Percentiles rank a stretch among this genome's conserved stretches.
These are phyloP conservation scores for Mionectes macconnelli DNA, from an alignment of 2,113 vertebrate species.

Conservation along the genomic window DNA sequence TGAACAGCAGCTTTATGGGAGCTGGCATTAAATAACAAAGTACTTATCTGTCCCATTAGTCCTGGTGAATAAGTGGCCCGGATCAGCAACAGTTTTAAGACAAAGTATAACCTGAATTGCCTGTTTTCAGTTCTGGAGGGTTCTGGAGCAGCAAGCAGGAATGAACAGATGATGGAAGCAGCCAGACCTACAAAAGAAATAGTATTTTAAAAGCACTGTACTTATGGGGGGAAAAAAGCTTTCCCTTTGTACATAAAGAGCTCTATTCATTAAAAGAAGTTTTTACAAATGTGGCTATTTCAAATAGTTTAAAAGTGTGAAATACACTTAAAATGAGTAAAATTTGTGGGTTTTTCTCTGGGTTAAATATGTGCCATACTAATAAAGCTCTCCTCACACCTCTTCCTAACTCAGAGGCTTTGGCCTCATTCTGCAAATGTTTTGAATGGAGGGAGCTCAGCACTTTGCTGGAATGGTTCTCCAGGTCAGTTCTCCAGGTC, in stretches of 20 bases:
- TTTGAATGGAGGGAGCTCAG: conserved; percentile 33
- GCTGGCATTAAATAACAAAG: not conserved
- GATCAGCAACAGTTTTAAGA: conserved; percentile 2
- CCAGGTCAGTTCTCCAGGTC: not conserved
- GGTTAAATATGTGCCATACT: conserved; percentile 46
- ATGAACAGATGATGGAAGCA: conserved; percentile 66
- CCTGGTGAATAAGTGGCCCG: not conserved
- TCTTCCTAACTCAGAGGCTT: not conserved
- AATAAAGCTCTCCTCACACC: conserved; percentile 59
- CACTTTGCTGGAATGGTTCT: not conserved
- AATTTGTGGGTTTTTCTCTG: conserved; percentile 46
- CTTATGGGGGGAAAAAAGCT: not conserved
- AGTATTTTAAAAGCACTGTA: conserved; percentile 34
- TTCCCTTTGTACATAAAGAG: conserved; percentile 65
- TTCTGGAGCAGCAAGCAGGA: conserved; percentile 55
- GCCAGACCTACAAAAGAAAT: conserved; percentile 68
- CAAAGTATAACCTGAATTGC: not conserved
- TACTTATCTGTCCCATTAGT: conserved; percentile 36
- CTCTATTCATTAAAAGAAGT: conserved; percentile 57
- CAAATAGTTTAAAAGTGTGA: conserved; percentile 53
- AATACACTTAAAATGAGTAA: conserved; percentile 59
- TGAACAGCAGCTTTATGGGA: not conserved
- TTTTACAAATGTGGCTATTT: conserved; percentile 62
- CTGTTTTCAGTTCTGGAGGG: not conserved
- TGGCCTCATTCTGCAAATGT: conserved; percentile 37